Evolutionary conservation across 2,888 invertebrate species (phyloP).

Genomic region (Catonia carolina): DNA sequence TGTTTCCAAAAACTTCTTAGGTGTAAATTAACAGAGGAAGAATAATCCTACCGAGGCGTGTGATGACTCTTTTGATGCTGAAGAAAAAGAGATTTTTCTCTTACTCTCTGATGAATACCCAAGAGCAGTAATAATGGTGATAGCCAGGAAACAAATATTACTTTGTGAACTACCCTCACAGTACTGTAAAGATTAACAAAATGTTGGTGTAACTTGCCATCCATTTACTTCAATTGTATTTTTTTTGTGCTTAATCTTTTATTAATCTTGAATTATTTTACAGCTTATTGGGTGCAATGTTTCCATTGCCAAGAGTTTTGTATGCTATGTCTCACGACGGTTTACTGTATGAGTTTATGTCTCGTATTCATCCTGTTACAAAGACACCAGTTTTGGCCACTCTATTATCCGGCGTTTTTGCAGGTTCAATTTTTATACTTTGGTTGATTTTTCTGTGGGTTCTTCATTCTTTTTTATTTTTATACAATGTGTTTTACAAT

Average conservation of each 20-base stretch:
- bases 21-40: too few species aligned
- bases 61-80: too few species aligned
- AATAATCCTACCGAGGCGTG: too few species aligned
- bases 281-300: conserved; percentile 74
- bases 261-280: conserved; percentile 25
- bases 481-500: too few species aligned
- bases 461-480: neutral
- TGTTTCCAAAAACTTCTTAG: too few species aligned
- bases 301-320: conserved; percentile 74
- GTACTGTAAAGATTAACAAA: too few species aligned
- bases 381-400: conserved; percentile 66
- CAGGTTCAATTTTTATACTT: conserved; percentile 46
- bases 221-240: neutral
- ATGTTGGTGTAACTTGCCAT: too few species aligned
- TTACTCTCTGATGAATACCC: too few species aligned
- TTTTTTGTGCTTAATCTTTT: neutral
- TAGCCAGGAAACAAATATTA: too few species aligned
- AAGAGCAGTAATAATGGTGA: too few species aligned
- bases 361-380: conserved; percentile 26
- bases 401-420: conserved; percentile 59
- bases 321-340: conserved; percentile 86
- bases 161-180: too few species aligned
- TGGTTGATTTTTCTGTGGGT: neutral
- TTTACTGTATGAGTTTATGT: conserved; percentile 60
- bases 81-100: too few species aligned